Conservation (phyloP, 2,888 invertebrate species). For the Dryadula phaetusa region DNA sequence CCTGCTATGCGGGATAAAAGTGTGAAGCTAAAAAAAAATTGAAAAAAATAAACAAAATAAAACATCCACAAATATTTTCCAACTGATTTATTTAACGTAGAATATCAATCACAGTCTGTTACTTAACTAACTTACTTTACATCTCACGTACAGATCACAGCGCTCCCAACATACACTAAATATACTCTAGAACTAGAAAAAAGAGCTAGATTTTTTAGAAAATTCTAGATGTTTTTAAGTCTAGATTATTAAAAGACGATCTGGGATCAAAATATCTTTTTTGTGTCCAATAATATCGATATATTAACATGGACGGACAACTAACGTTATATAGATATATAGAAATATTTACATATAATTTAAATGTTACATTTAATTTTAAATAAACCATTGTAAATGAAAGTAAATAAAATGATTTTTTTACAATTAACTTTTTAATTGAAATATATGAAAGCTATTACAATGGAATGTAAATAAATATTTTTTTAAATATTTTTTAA, state of each 20-base stretch:
- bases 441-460: too few relatives aligned
- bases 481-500: background rate
- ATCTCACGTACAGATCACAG: conserved; percentile 14
- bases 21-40: too few relatives aligned
- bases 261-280: background rate
- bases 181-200: background rate
- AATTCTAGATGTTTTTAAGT: conserved; percentile 1
- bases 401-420: too few relatives aligned
- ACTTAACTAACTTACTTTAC: conserved; percentile 1
- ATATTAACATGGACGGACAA: background rate
- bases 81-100: conserved; percentile 14
- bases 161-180: conserved; percentile 2
- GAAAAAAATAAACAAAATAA: too few relatives aligned
- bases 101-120: conserved; percentile 16
- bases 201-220: background rate
- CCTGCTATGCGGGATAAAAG: too few relatives aligned
- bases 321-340: background rate
- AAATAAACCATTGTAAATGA: too few relatives aligned
- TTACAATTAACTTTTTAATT: too few relatives aligned
- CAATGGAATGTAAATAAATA: too few relatives aligned
- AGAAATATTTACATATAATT: background rate
- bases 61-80: too few relatives aligned
- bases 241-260: background rate
- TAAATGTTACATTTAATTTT: background rate
- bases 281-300: conserved; percentile 2